phyloP scores from a whole-genome alignment of 37 sponge, comb jelly and placozoan species.

The Ephydatia muelleri region DNA sequence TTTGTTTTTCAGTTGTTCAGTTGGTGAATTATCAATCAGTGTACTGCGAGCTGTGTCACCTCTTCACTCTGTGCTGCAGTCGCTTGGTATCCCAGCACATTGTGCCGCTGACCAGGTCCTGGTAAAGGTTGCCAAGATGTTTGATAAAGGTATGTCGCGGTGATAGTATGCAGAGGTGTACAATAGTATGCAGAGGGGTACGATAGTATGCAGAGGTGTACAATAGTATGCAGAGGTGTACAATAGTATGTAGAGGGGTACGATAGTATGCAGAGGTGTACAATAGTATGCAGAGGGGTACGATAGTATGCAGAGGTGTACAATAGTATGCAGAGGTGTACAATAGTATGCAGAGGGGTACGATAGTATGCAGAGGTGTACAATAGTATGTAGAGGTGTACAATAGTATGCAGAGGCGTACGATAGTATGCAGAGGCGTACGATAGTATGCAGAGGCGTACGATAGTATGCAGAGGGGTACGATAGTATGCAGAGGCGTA shows the following conservation, averaged over 20 bases:
- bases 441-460: no score
- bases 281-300: no score
- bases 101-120: not conserved
- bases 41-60: not conserved
- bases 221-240: not conserved
- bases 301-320: not conserved
- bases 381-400: not conserved
- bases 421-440: no score
- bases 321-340: not conserved
- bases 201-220: no score
- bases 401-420: no score
- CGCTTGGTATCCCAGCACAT: not conserved
- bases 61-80: not conserved
- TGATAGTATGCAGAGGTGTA: not conserved
- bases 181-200: no score
- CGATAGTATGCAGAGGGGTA: not conserved
- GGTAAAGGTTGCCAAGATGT: not conserved
- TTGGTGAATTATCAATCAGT: not conserved
- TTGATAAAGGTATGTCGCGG: not conserved
- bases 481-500: not conserved
- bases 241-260: not conserved
- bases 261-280: no score
- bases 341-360: not conserved
- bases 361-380: no score
- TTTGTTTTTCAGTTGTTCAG: not conserved